Base-by-base conservation (phyloP, 2,113 vertebrate species). In the Calidris pygmaea region DNA sequence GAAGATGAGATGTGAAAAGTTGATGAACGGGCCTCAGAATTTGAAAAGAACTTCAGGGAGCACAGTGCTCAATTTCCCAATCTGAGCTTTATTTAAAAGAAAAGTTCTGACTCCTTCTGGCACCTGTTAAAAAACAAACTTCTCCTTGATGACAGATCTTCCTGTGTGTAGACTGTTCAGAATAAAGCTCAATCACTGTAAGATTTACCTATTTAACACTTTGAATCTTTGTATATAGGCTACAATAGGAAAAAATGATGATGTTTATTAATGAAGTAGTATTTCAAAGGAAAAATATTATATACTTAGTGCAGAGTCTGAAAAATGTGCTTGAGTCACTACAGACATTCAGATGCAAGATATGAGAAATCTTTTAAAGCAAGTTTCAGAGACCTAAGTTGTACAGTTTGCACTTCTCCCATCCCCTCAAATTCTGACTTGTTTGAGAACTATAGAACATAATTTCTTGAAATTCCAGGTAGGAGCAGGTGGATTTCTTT, bases 251-350 rank as follows among this genome's bases (percentile, higher is more conserved):
- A 77, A 87, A 79, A 81, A 12, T 3, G 1, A 13, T 26, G 2
- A 93, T 87, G 60, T 74, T 94, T 93, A 80, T 93, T 94, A 80
- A 83, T 89, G 92, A 90, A 86, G n/a, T 45, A 45, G 35, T 70
- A 55, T 88, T 79, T 93, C 17, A 87, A 72, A 91, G 47, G 71
- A 90, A 76, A 27, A 4, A 3, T 41, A 12, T 27, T 48, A 34
- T 35, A 37, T 0, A 1, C 27, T 56, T 73, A 55, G 39, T 84
- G 52, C 66, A 67, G 50, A 59, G 26, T 39, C 37, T 92, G 80
- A 59, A 94, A 93, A 78, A 45, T 43, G 23, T 81, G 26, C 43
- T 70, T 77, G 47, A 65, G 50, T 89, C 27, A 5, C 37, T 87
- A 8, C 27, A 56, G 76, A 90, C 59, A 86, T 74, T 34, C 41